Evolutionary conservation across 2,888 invertebrate genomes (phyloP), one percentile per base, ranked within the genome.

Genomic region (Mimumesa dahlbomi): DNA sequence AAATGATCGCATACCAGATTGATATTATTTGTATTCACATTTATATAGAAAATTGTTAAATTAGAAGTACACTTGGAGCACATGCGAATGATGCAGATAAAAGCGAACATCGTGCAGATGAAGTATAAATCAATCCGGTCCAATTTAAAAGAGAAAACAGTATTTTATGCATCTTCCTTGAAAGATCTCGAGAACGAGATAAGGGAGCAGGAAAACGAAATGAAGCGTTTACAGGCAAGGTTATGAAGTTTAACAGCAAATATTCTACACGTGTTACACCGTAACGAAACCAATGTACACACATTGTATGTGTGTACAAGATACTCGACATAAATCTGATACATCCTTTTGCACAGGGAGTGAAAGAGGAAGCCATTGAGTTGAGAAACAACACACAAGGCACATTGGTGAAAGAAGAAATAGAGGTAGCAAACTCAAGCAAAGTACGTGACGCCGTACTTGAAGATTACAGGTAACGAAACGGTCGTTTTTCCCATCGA

Each of bases 11-110:
- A n/a, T n/a, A n/a, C n/a, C n/a, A n/a, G n/a, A n/a, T n/a, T n/a
- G n/a, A n/a, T n/a, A n/a, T n/a, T n/a, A n/a, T n/a, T n/a, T n/a
- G n/a, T n/a, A n/a, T n/a, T n/a, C n/a, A n/a, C n/a, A 40, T 40
- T 16, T 14, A 2, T 4, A 6, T 74, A 90, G 90, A 86, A 88
- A 84, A 89, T 90, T 42, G 83, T 94, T 3, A 93, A 93, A 77
- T 88, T 96, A 75, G 96, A 96, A 88, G 96, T 96, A 85, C 94
- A 94, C 86, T 94, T 96, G 65, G 95, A 96, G 84, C 93, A 94
- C 67, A 93, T 95, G 0, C 92, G 95, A 57, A 94, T 96, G 29
- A 95, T 96, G 90, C 94, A 94, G 91, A 93, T 95, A 84, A 96
- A 96, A 88, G 95, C 95, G 0, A 93, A 94, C 79, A 93, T 95